Conservation (phyloP, 1,140 invertebrate species). For the Drosophila arawakana region DNA sequence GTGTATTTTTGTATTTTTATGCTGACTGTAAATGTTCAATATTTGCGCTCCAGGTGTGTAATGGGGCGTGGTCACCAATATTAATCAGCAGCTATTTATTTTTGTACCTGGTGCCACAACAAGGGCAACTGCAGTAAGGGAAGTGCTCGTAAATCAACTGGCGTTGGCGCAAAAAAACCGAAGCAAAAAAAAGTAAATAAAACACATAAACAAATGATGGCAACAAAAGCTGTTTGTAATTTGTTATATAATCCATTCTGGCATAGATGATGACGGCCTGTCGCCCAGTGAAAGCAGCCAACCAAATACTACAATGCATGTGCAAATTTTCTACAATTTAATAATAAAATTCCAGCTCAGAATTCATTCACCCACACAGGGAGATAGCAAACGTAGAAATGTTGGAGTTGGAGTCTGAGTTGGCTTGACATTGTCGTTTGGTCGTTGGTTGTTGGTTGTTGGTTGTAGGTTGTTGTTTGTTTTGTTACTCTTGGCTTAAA, state of each 20-base stretch:
- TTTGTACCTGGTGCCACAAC: slow-evolving; percentile 4
- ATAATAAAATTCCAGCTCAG: slow-evolving; percentile 52
- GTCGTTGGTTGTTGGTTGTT: neutral
- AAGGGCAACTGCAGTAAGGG: neutral
- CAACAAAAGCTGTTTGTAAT: slow-evolving; percentile 53
- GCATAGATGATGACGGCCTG: slow-evolving; percentile 20
- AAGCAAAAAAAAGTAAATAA: too few relatives aligned
- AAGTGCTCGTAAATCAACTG: slow-evolving; percentile 65
- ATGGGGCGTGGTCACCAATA: slow-evolving; percentile 46
- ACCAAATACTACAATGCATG: slow-evolving; percentile 32
- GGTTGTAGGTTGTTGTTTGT: neutral
- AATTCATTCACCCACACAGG: slow-evolving; percentile 13
- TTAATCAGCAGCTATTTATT: slow-evolving; percentile 51
- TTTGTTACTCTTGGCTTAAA: slow-evolving; percentile 27
- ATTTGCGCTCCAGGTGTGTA: slow-evolving; percentile 53
- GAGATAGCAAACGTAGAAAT: neutral
- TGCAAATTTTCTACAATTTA: slow-evolving; percentile 50
- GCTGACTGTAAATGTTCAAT: slow-evolving; percentile 64
- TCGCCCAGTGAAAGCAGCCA: slow-evolving; percentile 1
- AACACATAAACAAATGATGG: slow-evolving; percentile 64
- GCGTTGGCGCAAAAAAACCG: neutral
- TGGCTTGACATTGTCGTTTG: slow-evolving; percentile 33
- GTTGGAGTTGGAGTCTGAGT: slow-evolving; percentile 16
- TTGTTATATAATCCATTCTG: slow-evolving; percentile 56
- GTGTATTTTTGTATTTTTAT: slow-evolving; percentile 12